phyloP scores from a whole-genome alignment of 2,797 vertebrate genomes.

The Setipinna tenuifilis region DNA sequence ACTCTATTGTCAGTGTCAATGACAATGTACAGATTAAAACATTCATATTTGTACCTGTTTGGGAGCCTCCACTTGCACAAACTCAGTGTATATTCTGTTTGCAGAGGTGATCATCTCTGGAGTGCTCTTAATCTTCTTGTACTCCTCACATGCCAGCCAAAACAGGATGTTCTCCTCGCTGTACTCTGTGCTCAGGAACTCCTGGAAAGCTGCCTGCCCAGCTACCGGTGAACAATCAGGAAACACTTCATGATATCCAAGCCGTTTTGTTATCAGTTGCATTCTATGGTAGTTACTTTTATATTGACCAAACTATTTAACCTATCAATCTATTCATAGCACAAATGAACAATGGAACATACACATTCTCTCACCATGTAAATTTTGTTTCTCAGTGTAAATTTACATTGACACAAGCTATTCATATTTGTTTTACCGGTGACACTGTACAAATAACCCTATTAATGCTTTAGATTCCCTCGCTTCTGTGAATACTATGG shows the following conservation, averaged over 20 bases:
- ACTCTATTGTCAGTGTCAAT: not conserved
- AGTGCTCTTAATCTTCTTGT: slow-evolving; percentile 85
- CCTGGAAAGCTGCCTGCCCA: slow-evolving; percentile 85
- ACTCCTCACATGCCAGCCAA: slow-evolving; percentile 93
- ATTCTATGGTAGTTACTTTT: not conserved
- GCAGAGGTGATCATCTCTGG: slow-evolving; percentile 86
- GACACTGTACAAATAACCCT: too few species aligned
- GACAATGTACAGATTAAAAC: not conserved
- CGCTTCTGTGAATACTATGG: not conserved
- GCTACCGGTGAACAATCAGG: slow-evolving; percentile 67
- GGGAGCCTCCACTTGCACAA: slow-evolving; percentile 88
- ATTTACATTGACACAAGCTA: not conserved
- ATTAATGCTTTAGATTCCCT: too few species aligned
- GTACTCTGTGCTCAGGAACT: slow-evolving; percentile 91
- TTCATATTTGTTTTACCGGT: too few species aligned
- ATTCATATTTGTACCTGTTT: slow-evolving; percentile 80
- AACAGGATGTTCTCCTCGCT: slow-evolving; percentile 96
- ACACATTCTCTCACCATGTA: not conserved
- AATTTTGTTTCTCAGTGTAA: not conserved
- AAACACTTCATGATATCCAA: not conserved
- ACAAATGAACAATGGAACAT: not conserved
- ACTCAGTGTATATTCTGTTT: slow-evolving; percentile 92
- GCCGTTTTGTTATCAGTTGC: not conserved
- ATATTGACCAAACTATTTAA: not conserved
- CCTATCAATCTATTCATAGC: not conserved